Conservation (phyloP, 2,113 vertebrate genomes). For the Paramisgurnus dabryanus region DNA sequence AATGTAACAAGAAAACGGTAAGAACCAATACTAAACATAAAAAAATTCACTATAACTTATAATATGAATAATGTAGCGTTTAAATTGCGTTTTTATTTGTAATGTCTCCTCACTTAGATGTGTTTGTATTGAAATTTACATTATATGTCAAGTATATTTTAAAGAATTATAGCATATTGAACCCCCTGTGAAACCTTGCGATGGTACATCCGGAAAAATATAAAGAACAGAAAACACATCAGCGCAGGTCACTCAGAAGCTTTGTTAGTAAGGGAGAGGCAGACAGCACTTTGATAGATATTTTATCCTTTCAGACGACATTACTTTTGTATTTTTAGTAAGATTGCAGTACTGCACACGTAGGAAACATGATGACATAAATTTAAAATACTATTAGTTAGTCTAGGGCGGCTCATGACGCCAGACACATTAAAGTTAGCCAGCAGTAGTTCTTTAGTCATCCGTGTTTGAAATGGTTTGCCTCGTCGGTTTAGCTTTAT, state of each 20-base stretch:
- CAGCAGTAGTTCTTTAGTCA: neutral
- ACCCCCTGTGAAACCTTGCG: neutral
- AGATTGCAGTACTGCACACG: neutral
- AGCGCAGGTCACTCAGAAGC: constrained; percentile 25
- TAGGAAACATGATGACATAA: constrained; percentile 19
- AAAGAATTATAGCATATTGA: neutral
- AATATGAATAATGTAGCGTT: neutral
- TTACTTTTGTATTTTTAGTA: neutral
- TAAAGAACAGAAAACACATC: constrained; percentile 40
- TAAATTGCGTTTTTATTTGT: neutral
- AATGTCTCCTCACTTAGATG: neutral
- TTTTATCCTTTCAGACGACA: constrained; percentile 34
- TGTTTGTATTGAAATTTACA: neutral
- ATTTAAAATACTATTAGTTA: constrained; percentile 6
- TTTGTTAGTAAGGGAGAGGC: constrained; percentile 31
- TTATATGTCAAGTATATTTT: neutral
- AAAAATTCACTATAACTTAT: neutral
- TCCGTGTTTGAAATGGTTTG: neutral
- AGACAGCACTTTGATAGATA: neutral
- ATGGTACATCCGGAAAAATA: constrained; percentile 47
- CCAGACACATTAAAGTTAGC: constrained; percentile 15
- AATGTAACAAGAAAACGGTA: constrained; percentile 42
- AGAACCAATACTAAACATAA: constrained; percentile 8
- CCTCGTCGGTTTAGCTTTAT: constrained; percentile 5
- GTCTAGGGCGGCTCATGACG: constrained; percentile 1